Evolutionary conservation across 2,113 vertebrate species (phyloP).

Genomic region (Panthera tigris): DNA sequence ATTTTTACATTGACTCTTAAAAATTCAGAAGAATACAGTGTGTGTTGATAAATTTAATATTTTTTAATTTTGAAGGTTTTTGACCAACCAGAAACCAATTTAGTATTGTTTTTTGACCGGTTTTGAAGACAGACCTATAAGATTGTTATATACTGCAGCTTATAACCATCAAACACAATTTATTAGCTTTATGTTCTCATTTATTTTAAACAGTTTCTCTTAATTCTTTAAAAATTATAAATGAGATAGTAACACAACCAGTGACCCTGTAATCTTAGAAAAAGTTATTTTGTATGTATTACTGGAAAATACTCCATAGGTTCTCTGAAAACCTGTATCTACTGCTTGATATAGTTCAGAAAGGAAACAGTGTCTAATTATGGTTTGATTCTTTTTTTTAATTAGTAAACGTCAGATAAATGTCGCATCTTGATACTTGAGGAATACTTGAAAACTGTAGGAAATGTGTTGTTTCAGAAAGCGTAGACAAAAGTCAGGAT

Average conservation of each 20-base stretch:
- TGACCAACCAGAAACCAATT: not conserved
- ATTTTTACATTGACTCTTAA: conserved; percentile 6
- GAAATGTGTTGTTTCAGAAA: not conserved
- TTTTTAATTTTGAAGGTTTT: conserved; percentile 22
- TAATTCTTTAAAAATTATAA: not conserved
- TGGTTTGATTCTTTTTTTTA: not conserved
- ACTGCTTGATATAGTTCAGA: not conserved
- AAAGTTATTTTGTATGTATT: not conserved
- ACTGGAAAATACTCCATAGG: not conserved
- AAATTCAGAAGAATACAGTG: not conserved
- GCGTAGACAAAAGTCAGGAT: not conserved
- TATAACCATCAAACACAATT: not conserved
- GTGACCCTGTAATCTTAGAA: not conserved
- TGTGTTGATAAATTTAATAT: not conserved
- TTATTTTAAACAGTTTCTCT: not conserved
- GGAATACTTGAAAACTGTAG: not conserved
- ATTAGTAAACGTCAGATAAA: not conserved
- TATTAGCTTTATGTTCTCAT: not conserved
- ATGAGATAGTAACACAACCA: not conserved
- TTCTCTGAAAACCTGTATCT: not conserved
- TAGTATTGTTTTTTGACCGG: not conserved
- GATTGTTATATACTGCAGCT: not conserved
- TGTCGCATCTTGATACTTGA: not conserved
- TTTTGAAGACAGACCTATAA: not conserved
- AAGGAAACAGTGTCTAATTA: not conserved